phyloP scores from a whole-genome alignment of 1,140 invertebrate genomes.

The Sminthurides bifidus region DNA sequence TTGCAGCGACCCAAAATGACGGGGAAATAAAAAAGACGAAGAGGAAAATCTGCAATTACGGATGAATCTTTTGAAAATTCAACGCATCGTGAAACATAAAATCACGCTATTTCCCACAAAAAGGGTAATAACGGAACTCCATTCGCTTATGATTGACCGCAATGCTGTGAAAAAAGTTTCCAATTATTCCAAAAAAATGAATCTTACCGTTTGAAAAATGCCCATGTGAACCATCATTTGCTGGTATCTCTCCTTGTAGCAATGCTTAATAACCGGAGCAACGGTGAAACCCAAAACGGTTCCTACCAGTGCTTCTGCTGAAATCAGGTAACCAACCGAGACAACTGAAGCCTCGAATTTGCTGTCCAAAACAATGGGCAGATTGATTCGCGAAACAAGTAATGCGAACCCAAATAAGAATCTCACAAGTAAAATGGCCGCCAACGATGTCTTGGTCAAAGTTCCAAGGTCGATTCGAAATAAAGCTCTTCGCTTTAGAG shows the following conservation, averaged over 20 bases:
- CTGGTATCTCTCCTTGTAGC: conserved; percentile 13
- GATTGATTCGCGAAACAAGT: conserved; percentile 38
- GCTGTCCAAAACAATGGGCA: conserved; percentile 43
- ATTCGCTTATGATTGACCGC: too few relatives aligned
- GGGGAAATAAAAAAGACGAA: too few relatives aligned
- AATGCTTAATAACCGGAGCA: conserved; percentile 8
- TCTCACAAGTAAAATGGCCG: conserved; percentile 39
- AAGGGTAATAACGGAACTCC: too few relatives aligned
- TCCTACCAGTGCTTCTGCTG: conserved; percentile 46
- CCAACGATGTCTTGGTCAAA: not conserved
- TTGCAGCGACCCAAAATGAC: too few relatives aligned
- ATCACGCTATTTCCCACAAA: too few relatives aligned
- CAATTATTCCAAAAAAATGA: too few relatives aligned
- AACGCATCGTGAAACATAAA: too few relatives aligned
- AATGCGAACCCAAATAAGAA: conserved; percentile 42
- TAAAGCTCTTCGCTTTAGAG: too few relatives aligned
- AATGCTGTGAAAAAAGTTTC: too few relatives aligned
- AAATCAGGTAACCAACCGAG: conserved; percentile 48
- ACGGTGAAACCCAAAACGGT: conserved; percentile 36
- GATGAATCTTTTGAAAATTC: too few relatives aligned
- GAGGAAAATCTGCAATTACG: too few relatives aligned
- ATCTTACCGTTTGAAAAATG: conserved; percentile 15
- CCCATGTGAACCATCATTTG: conserved; percentile 16
- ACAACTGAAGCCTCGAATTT: conserved; percentile 43
- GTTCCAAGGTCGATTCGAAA: too few relatives aligned